Evolutionary conservation across 2,797 vertebrate genomes (phyloP), one percentile per base, ranked within the genome.

Genomic region (Acridotheres tristis): DNA sequence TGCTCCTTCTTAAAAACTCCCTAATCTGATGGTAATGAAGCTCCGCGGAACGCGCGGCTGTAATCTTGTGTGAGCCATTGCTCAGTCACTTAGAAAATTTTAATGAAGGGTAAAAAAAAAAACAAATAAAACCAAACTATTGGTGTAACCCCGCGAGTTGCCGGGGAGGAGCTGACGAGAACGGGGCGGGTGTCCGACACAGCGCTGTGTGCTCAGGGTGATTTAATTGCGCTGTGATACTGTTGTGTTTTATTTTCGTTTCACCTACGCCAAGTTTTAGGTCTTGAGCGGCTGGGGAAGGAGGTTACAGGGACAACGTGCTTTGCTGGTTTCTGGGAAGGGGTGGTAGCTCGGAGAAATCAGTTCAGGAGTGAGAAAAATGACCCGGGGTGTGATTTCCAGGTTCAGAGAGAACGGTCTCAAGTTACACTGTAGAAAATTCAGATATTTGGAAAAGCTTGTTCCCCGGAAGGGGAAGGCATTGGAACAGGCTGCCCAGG

Each of bases 201-300:
- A 1, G 2, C 1, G 45, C 40, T 13, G 85, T 19, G n/a, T 0
- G 58, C 1, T 6, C 7, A 4, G 27, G 21, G 29, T 2, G 19
- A 1, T 5, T n/a, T 29, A 18, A 18, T 10, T 10, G 67, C 13
- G 0, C 16, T 16, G 38, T 1, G 57, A 7, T 26, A 23, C 0
- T 42, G 45, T 45, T 65, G 17, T 40, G 40, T 13, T 83, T 23
- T 21, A 18, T 26, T 95, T 67, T 16, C 16, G 10, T 13, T 51
- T 13, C 6, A 8, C 27, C 21, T 21, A 38, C 8, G 1, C 32
- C 0, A 40, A 72, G 58, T 72, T 73, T 51, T 13, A 3, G 16
- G 19, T 47, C 4, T 45, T 34, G 23, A 19, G 57, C 13, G 19
- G 30, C 38, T 8, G 45, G 8, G 34, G 17, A 32, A 4, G 34